phyloP scores from a whole-genome alignment of 2,113 vertebrate species.

The Neolamprologus ventralis region DNA sequence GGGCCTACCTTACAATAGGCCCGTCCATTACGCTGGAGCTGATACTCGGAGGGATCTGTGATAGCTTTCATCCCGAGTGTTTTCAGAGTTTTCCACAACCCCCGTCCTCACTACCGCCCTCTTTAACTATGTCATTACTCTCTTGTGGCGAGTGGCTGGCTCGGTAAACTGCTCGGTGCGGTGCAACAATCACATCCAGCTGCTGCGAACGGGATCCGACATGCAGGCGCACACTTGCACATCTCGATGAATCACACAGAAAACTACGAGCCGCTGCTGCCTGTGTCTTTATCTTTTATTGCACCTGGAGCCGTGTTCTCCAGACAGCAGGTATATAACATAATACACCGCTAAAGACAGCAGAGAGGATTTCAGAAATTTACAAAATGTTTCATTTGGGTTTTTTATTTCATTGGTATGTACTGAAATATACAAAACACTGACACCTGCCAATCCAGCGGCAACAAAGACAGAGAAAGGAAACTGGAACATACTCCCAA shows the following conservation, averaged over 20 bases:
- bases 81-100: conserved; percentile 48
- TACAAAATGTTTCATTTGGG: background rate
- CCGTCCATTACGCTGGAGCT: background rate
- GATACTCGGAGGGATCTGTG: conserved; percentile 1
- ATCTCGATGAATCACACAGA: background rate
- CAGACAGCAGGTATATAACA: fast-evolving
- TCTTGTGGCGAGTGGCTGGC: conserved; percentile 39
- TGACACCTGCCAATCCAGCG: conserved; percentile 79
- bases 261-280: background rate
- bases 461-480: conserved; percentile 66
- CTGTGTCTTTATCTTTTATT: background rate
- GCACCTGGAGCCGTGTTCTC: background rate
- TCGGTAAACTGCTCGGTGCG: conserved; percentile 20
- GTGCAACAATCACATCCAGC: conserved; percentile 68
- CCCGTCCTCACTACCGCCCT: conserved; percentile 16
- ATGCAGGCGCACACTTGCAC: background rate
- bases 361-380: background rate
- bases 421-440: conserved; percentile 79
- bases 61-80: conserved; percentile 20
- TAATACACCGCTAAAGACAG: background rate
- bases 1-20: background rate
- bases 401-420: conserved; percentile 68
- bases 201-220: conserved; percentile 47
- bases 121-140: conserved; percentile 61
- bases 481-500: conserved; percentile 55